Percentiles rank a stretch among this genome's conserved stretches.
Evolutionary conservation across 1,140 invertebrate species (phyloP).

Genomic region (Pseudobourletiella spinata): DNA sequence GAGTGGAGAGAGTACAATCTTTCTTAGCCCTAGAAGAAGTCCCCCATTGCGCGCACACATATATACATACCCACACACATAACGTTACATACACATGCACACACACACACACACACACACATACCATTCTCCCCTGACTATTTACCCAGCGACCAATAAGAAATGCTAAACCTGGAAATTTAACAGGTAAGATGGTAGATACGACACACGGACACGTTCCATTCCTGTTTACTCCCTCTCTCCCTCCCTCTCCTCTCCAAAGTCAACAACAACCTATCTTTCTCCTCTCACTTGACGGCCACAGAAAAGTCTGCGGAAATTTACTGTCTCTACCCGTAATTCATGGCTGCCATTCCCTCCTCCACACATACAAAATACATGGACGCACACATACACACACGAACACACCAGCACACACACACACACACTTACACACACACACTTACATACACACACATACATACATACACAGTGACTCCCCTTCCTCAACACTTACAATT

Average conservation of each 20-base stretch:
- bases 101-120: background rate
- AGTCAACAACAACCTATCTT: background rate
- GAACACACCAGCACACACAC: too few relatives aligned
- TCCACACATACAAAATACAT: background rate
- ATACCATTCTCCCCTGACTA: conserved; percentile 2
- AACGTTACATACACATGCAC: too few relatives aligned
- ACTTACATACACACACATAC: too few relatives aligned
- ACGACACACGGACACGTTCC: background rate
- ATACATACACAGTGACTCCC: too few relatives aligned
- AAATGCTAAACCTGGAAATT: conserved; percentile 8
- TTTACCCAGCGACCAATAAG: conserved; percentile 8
- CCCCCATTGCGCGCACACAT: too few relatives aligned
- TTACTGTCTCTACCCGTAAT: background rate
- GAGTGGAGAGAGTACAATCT: conserved; percentile 26
- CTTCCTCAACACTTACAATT: too few relatives aligned
- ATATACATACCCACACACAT: too few relatives aligned
- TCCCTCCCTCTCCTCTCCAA: background rate
- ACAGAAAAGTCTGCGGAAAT: background rate
- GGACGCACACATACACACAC: too few relatives aligned
- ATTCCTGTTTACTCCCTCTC: background rate
- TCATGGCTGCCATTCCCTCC: background rate
- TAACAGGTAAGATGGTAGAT: conserved; percentile 2
- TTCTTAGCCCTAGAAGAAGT: conserved; percentile 6
- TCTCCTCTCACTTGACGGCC: background rate
- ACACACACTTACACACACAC: too few relatives aligned